Evolutionary conservation across 2,797 vertebrate genomes (phyloP).

Genomic region (Pseudochirops cupreus): DNA sequence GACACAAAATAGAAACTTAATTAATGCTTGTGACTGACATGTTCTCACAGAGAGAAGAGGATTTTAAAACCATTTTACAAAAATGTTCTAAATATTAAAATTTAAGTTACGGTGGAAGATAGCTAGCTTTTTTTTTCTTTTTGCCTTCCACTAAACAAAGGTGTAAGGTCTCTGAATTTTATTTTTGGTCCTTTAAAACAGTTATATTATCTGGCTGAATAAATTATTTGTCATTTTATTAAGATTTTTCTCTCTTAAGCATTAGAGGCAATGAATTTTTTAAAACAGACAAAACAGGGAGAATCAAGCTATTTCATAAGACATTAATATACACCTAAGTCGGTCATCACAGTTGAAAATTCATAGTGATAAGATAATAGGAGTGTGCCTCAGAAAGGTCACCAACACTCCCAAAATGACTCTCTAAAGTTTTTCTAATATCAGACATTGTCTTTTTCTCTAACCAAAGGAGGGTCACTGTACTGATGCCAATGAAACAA

Average conservation of each 20-base stretch:
- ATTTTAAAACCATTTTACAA: not conserved
- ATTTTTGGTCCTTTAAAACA: not conserved
- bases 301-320: not conserved
- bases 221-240: constrained; percentile 13
- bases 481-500: not conserved
- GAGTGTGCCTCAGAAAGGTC: not conserved
- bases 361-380: not conserved
- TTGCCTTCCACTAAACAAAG: not conserved
- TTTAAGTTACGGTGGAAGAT: not conserved
- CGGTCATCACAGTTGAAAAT: not conserved
- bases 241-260: constrained; percentile 6
- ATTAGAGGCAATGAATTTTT: not conserved
- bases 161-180: not conserved
- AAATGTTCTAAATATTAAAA: not conserved
- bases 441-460: too few relatives aligned
- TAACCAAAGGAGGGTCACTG: too few relatives aligned
- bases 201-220: not conserved
- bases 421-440: too few relatives aligned
- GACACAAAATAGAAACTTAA: not conserved
- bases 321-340: not conserved
- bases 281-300: not conserved
- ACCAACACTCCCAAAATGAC: not conserved
- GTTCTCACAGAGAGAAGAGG: not conserved
- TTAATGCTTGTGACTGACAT: not conserved
- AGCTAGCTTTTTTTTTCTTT: not conserved